Evolutionary conservation across 2,797 vertebrate species (phyloP), one percentile per base, ranked within the genome.

Genomic region (Smutsia temminckii): DNA sequence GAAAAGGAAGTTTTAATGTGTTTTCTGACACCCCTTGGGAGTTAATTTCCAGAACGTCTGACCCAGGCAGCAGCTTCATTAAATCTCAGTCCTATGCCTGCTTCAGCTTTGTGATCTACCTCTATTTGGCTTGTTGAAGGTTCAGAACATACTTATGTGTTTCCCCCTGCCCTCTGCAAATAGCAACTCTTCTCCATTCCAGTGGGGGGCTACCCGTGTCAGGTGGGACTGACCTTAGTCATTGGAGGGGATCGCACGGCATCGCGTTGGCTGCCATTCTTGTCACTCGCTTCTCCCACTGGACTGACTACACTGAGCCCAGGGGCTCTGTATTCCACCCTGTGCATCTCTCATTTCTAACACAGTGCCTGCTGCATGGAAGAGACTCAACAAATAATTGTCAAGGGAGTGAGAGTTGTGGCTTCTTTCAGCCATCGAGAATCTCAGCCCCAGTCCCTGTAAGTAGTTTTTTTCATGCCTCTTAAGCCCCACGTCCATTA

Each of bases 401-500:
- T 74, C 5, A 6, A 81, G 32, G 55, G 84, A 57, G 3, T 17
- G 20, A 79, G 72, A 64, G 37, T 34, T 23, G 32, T 61, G 51
- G n/a, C 46, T 40, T 55, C 13, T 81, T 61, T 85, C 8, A 20
- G 69, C 80, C 32, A 27, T 74, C 57, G 91, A 85, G 53, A 81
- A 69, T 64, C 63, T 91, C 68, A 87, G 84, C 59, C 79, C 23
- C 4, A 16, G n/a, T 85, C n/a, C 25, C 66, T 27, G 5, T 32
- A 61, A 95, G 37, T 78, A 87, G 25, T 91, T 92, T 80, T 46
- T 51, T 53, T 68, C 63, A 61, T 90, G n/a, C 11, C 34, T 90
- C 49, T 90, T 78, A 93, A 95, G 40, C 53, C 46, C n/a, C 20
- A 89, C 42, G 40, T 42, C 90, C 86, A 53, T 94, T 94, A 64